phyloP scores from a whole-genome alignment of 2,888 invertebrate genomes.

The Cataglyphis cursor region DNA sequence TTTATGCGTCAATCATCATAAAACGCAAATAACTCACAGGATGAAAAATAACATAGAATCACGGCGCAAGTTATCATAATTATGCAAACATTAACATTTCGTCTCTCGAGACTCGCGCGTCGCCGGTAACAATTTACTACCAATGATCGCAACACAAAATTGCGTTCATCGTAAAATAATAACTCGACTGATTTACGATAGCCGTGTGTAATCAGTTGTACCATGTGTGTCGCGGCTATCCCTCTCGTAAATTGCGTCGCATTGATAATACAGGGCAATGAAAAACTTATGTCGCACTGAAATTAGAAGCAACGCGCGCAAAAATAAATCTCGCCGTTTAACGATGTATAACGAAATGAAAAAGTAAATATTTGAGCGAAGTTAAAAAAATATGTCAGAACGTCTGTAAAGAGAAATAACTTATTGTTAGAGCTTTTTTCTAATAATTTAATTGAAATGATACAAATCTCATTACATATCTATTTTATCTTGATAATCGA shows the following conservation, averaged over 20 bases:
- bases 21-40: slow-evolving; percentile 28
- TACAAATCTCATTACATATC: neutral
- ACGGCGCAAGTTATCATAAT: slow-evolving; percentile 39
- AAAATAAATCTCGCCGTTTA: slow-evolving; percentile 8
- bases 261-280: slow-evolving; percentile 34
- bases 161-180: slow-evolving; percentile 48
- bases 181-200: slow-evolving; percentile 42
- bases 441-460: neutral
- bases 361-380: neutral
- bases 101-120: slow-evolving; percentile 32
- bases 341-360: neutral
- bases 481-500: neutral
- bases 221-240: neutral
- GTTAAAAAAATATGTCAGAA: neutral
- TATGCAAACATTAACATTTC: slow-evolving; percentile 47
- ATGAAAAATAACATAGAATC: slow-evolving; percentile 22
- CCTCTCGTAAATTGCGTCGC: slow-evolving; percentile 25
- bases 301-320: slow-evolving; percentile 7
- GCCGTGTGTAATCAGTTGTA: slow-evolving; percentile 42
- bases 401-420: neutral
- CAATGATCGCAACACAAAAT: slow-evolving; percentile 55
- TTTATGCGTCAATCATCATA: slow-evolving; percentile 20
- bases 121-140: slow-evolving; percentile 34
- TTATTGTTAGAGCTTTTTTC: neutral
- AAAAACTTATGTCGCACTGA: slow-evolving; percentile 23